Percentiles rank a stretch among this genome's conserved stretches.
phyloP scores from a whole-genome alignment of 2,113 vertebrate species.

The Macroglossus sobrinus region DNA sequence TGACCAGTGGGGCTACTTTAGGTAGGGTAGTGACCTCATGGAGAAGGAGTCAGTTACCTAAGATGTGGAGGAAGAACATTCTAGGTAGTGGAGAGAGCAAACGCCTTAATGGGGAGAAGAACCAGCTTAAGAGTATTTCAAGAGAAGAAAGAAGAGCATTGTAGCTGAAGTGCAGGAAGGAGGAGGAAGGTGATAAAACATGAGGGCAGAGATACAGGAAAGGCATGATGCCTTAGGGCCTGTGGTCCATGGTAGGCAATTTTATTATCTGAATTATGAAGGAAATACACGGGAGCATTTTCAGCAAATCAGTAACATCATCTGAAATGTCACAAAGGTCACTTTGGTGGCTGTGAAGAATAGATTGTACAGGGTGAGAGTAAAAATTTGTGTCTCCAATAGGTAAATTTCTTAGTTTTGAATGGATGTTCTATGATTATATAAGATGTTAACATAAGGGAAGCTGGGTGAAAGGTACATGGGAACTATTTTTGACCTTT shows the following conservation, averaged over 20 bases:
- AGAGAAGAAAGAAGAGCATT: not conserved
- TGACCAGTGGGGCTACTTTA: not conserved
- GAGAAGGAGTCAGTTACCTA: not conserved
- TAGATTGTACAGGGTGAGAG: not conserved
- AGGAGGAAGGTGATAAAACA: not conserved
- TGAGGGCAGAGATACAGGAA: not conserved
- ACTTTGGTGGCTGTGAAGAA: constrained; percentile 19
- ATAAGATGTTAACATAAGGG: not conserved
- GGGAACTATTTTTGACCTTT: not conserved
- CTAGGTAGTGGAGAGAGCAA: not conserved
- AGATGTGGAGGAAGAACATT: not conserved
- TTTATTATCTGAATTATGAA: not conserved
- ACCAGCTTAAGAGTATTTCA: not conserved
- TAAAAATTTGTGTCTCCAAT: not conserved
- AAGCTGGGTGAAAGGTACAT: not conserved
- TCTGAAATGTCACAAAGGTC: constrained; percentile 11
- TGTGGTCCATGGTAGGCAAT: not conserved
- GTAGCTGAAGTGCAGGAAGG: not conserved
- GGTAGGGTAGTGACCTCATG: not conserved
- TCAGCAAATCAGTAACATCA: constrained; percentile 24
- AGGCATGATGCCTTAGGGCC: not conserved
- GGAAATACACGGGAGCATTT: not conserved
- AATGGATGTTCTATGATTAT: not conserved
- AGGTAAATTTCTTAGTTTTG: not conserved
- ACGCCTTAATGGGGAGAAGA: not conserved